Conservation (phyloP, 2,113 vertebrate genomes). For the Vidua chalybeata region DNA sequence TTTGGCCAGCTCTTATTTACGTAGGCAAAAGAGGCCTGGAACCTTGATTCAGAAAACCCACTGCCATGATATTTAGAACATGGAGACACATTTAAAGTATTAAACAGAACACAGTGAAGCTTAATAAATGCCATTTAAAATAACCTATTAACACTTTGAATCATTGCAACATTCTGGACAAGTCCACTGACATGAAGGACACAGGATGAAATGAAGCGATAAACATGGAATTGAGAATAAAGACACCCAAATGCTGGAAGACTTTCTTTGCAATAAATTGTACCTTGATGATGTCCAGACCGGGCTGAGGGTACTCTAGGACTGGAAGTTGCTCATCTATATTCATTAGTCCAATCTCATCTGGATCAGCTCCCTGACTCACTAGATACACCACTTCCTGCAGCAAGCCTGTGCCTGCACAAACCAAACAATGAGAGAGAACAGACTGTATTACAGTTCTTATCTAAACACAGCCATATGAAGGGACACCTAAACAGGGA, state of each 20-base stretch:
- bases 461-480: constrained; percentile 10
- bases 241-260: background rate
- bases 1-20: background rate
- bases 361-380: constrained; percentile 95
- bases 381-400: constrained; percentile 98
- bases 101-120: background rate
- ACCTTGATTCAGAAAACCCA: background rate
- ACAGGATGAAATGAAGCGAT: background rate
- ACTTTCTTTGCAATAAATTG: background rate
- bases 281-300: constrained; percentile 98
- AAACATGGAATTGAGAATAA: background rate
- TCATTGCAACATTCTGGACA: background rate
- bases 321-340: constrained; percentile 98
- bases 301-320: constrained; percentile 94
- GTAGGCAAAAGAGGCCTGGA: background rate
- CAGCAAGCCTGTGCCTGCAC: constrained; percentile 90
- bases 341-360: constrained; percentile 98
- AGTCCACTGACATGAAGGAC: background rate
- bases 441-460: constrained; percentile 34
- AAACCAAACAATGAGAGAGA: constrained; percentile 16
- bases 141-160: background rate
- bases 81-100: background rate
- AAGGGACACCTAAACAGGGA: background rate
- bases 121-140: background rate
- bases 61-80: background rate